Conservation (phyloP, 2,888 invertebrate genomes). For the Temnothorax unifasciatus region DNA sequence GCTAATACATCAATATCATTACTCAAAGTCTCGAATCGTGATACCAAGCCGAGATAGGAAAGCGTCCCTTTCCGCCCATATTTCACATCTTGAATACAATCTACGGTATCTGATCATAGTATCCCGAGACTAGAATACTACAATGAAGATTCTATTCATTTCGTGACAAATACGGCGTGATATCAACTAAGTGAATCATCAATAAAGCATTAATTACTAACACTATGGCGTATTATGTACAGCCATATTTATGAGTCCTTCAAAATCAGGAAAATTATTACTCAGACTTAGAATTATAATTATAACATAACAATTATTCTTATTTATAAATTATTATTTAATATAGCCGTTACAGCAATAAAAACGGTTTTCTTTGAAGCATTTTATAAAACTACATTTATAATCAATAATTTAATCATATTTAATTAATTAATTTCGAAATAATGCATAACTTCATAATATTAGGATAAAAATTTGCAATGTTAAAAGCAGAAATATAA, state of each 20-base stretch:
- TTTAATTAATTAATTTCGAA: not conserved
- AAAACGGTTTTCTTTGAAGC: not conserved
- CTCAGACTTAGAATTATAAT: not conserved
- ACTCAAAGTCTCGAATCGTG: slow-evolving; percentile 65
- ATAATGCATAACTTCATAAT: not conserved
- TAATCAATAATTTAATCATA: not conserved
- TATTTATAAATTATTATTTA: not conserved
- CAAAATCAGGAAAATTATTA: not conserved
- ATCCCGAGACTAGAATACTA: not conserved
- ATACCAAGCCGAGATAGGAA: slow-evolving; percentile 55
- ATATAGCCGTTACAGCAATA: not conserved
- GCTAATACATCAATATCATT: slow-evolving; percentile 69
- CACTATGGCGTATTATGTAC: not conserved
- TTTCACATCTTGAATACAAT: slow-evolving; percentile 49
- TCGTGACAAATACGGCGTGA: not conserved
- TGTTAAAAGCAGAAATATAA: not conserved
- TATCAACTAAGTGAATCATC: slow-evolving; percentile 20
- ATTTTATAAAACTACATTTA: not conserved
- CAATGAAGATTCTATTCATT: slow-evolving; percentile 33
- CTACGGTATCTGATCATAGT: slow-evolving; percentile 10
- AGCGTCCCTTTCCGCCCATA: slow-evolving; percentile 44
- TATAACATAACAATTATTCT: not conserved
- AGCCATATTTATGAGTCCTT: not conserved
- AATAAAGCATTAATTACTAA: not conserved
- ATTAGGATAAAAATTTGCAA: not conserved